phyloP scores from a whole-genome alignment of 2,888 invertebrate species.

The Platycheirus rosarum region DNA sequence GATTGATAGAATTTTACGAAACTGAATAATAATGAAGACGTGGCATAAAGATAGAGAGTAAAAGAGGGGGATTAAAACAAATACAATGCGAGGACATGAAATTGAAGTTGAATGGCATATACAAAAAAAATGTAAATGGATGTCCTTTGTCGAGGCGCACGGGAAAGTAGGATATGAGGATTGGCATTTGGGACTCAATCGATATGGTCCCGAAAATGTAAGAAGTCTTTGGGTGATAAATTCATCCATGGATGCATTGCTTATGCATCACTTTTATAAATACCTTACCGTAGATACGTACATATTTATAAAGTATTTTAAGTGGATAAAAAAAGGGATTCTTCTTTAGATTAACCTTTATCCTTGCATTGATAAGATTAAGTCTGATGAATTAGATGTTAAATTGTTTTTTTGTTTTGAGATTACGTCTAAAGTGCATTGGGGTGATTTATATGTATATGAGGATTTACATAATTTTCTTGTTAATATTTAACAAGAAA shows the following conservation, averaged over 20 bases:
- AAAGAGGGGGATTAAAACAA: neutral
- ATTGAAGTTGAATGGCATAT: conserved; percentile 39
- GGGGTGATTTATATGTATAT: no score
- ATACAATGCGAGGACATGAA: conserved; percentile 10
- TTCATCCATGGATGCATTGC: conserved; percentile 9
- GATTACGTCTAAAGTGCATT: no score
- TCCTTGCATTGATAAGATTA: neutral
- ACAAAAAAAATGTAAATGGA: conserved; percentile 9
- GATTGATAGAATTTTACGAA: conserved; percentile 61
- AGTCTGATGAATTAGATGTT: neutral
- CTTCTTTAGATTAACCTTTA: neutral
- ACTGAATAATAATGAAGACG: conserved; percentile 57
- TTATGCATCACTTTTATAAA: no score
- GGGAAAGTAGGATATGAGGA: neutral
- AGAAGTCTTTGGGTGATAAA: conserved; percentile 3
- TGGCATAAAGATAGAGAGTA: neutral
- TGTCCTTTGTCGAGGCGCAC: conserved; percentile 20
- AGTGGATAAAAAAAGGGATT: neutral
- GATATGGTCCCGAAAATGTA: conserved; percentile 1
- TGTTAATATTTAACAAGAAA: no score
- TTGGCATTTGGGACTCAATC: neutral
- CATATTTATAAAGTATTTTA: no score
- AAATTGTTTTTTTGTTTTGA: neutral
- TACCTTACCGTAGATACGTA: no score
- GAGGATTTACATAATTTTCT: no score